phyloP scores from a whole-genome alignment of 2,797 vertebrate genomes.

The Cossypha caffra region DNA sequence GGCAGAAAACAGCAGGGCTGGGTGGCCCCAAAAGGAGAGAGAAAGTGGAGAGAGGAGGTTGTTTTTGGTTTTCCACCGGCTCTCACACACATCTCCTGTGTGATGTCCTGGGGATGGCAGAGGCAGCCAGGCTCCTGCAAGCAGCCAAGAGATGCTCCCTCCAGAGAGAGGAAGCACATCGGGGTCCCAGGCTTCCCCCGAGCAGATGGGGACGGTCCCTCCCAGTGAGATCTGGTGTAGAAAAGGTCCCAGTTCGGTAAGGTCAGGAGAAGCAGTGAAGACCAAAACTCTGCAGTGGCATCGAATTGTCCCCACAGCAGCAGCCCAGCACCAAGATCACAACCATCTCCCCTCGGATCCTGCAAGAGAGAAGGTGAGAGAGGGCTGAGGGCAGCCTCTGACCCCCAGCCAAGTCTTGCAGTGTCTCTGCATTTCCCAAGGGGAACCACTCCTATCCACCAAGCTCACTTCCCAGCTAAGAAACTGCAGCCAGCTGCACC shows the following conservation, averaged over 20 bases:
- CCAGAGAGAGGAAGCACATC: not conserved
- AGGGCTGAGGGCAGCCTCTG: no score
- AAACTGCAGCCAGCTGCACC: not conserved
- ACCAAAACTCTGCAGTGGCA: not conserved
- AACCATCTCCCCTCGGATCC: accelerated
- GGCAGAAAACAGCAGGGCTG: not conserved
- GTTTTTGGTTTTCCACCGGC: not conserved
- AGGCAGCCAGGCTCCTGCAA: no score
- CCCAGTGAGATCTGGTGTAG: not conserved
- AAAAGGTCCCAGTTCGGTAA: no score
- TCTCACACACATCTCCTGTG: not conserved
- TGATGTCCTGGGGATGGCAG: not conserved
- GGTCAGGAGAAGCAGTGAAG: not conserved
- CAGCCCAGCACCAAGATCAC: not conserved
- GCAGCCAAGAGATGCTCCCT: no score
- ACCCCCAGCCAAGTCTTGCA: no score
- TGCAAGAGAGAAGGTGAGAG: not conserved
- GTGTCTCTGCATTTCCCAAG: not conserved
- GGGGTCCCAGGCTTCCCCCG: not conserved
- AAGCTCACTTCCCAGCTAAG: not conserved
- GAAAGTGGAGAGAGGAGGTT: accelerated
- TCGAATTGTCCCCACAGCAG: not conserved
- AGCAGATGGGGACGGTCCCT: not conserved
- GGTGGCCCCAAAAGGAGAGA: accelerated
- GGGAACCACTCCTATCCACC: no score